Evolutionary conservation across 2,888 invertebrate species (phyloP), one percentile per base, ranked within the genome.

Genomic region (Diploptera punctata): DNA sequence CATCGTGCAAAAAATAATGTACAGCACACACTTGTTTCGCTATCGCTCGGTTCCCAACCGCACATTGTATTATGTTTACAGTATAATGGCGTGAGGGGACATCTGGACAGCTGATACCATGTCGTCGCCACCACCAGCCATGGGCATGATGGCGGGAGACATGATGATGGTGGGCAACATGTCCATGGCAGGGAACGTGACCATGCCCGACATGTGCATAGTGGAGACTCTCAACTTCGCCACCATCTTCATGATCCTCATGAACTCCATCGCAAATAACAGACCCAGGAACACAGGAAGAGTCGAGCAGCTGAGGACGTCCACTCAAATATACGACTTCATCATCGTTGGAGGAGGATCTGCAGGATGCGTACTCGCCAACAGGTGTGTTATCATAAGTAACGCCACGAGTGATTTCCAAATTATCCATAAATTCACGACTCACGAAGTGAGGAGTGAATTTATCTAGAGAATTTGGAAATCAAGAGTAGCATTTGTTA

Each of bases 341-440:
- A 86, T 95, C 31, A 87, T 95, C 1, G 87, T 95, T 4, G 95
- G 95, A 2, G 94, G 92, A 1, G 97, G 97, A 0, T 94, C 95
- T 0, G 96, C 96, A 0, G 96, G 96, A 0, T 94, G 95, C 0
- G 96, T 96, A 1, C 88, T 97, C 1, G 95, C 96, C 7, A 93
- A 88, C 80, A 87, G 96, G 21, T 65, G 18, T 7, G 29, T n/a
- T n/a, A n/a, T n/a, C n/a, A n/a, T n/a, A n/a, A n/a, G n/a, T n/a
- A n/a, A n/a, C n/a, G n/a, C n/a, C n/a, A n/a, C n/a, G n/a, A n/a
- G n/a, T n/a, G n/a, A n/a, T n/a, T n/a, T n/a, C n/a, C n/a, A n/a
- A n/a, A n/a, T n/a, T n/a, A n/a, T n/a, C n/a, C n/a, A n/a, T n/a
- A n/a, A n/a, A n/a, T n/a, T n/a, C n/a, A n/a, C n/a, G n/a, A n/a